Evolutionary conservation across 2,888 invertebrate species (phyloP), one percentile per base, ranked within the genome.

Genomic region (Celastrina argiolus): DNA sequence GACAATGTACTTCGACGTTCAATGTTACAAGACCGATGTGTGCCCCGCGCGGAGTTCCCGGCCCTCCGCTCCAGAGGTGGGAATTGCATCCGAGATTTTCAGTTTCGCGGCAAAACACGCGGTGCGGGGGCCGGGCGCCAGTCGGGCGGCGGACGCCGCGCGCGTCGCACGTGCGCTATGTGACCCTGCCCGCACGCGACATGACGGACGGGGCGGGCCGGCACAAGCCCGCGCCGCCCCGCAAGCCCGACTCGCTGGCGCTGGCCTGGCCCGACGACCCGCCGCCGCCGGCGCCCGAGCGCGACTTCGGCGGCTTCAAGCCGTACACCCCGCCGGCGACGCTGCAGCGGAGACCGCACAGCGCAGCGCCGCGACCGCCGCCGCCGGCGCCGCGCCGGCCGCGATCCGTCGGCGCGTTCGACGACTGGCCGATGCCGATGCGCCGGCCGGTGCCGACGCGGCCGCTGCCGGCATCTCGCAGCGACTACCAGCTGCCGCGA

Each of bases 401-500:
- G 45, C 94, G 93, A 81, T 94, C 94, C 75, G 92, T 94, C 74
- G 94, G 94, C 69, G 87, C 82, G 61, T 87, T 88, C 10, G 87
- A 86, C 76, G 88, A 87, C 71, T 89, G 89, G 88, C 84, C 83
- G 36, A 70, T 80, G 64, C 88, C 91, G 72, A 89, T 93, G 76
- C 90, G 92, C 61, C 87, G 93, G 65, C 90, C 89, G 70, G 84
- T 86, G 68, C 82, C 91, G 71, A 85, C 76, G 69, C 83, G 90
- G 74, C 87, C 90, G 71, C 78, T 91, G 69, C 85, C 90, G 78
- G 79, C 93, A 73, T 92, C 93, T 63, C 84, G 93, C 58, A 94
- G 93, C 80, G 94, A 94, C 76, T 93, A 94, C 78, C 93, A 93
- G 81, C 82, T 94, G 65, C 92, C 92, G 70, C 85, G 92, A 73